These are phyloP conservation scores for Xestia c-nigrum DNA, from an alignment of 2,888 invertebrate species.

Conservation along the genomic window DNA sequence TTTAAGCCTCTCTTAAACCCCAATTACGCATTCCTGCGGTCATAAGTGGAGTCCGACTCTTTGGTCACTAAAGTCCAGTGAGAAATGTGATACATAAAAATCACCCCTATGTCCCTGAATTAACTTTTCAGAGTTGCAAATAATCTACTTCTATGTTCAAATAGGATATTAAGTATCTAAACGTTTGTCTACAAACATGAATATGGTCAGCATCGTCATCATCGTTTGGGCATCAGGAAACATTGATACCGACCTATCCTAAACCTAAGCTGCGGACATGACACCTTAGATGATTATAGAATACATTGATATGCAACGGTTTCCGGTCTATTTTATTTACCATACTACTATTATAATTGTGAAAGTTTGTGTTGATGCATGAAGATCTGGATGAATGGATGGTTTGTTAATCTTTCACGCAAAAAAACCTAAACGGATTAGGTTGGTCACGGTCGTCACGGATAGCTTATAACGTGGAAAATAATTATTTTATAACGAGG, in stretches of 20 bases:
- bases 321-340: not conserved
- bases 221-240: not conserved
- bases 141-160: too few species aligned
- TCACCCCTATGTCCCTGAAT: not conserved
- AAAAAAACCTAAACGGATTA: not conserved
- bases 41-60: conserved; percentile 30
- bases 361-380: not conserved
- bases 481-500: too few species aligned
- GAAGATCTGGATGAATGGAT: not conserved
- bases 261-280: not conserved
- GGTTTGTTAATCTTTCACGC: not conserved
- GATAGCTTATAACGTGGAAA: not conserved
- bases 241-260: not conserved
- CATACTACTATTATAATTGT: not conserved
- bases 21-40: conserved; percentile 23
- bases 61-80: conserved; percentile 16
- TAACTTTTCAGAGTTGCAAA: not conserved
- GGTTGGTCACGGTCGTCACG: not conserved
- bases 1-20: conserved; percentile 19
- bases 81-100: conserved; percentile 26
- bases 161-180: not conserved
- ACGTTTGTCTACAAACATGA: not conserved
- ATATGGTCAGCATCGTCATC: not conserved
- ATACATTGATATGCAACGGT: not conserved
- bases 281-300: too few species aligned